Evolutionary conservation across 2,888 invertebrate species (phyloP).

Genomic region (Diaprepes abbreviatus): DNA sequence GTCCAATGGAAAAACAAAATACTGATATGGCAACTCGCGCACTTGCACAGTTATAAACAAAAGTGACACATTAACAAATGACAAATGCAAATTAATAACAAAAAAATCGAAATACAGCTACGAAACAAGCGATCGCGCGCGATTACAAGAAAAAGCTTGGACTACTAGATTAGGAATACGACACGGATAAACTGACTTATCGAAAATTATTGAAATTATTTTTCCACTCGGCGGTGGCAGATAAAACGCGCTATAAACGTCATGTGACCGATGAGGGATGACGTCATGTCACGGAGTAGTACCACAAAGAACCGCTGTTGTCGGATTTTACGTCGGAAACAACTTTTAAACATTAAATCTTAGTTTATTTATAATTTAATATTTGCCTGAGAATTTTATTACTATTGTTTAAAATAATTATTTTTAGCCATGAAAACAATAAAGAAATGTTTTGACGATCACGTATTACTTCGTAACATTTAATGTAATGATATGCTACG

Average conservation of each 20-base stretch:
- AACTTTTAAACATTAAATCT: not conserved
- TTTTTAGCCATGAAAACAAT: not conserved
- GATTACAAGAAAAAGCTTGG: constrained; percentile 22
- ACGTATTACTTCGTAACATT: no score
- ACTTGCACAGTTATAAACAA: constrained; percentile 37
- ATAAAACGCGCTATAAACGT: constrained; percentile 43
- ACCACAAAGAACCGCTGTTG: constrained; percentile 46
- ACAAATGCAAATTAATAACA: constrained; percentile 14
- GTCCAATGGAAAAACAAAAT: constrained; percentile 10
- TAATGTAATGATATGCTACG: no score
- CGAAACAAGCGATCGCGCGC: constrained; percentile 16
- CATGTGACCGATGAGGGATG: constrained; percentile 44
- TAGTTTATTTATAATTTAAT: no score
- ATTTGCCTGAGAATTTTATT: no score
- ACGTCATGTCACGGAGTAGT: constrained; percentile 43
- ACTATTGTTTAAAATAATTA: not conserved
- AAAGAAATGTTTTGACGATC: no score
- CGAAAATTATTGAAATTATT: constrained; percentile 65
- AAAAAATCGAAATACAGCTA: constrained; percentile 1
- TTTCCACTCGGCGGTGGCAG: constrained; percentile 53
- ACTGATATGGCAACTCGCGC: constrained; percentile 6
- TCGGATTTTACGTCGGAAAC: constrained; percentile 1
- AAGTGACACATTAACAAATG: constrained; percentile 25
- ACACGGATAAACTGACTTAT: constrained; percentile 58
- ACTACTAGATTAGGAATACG: constrained; percentile 54